Evolutionary conservation across 2,888 invertebrate species (phyloP), one percentile per base, ranked within the genome.

Genomic region (Lampropteryx suffumata): DNA sequence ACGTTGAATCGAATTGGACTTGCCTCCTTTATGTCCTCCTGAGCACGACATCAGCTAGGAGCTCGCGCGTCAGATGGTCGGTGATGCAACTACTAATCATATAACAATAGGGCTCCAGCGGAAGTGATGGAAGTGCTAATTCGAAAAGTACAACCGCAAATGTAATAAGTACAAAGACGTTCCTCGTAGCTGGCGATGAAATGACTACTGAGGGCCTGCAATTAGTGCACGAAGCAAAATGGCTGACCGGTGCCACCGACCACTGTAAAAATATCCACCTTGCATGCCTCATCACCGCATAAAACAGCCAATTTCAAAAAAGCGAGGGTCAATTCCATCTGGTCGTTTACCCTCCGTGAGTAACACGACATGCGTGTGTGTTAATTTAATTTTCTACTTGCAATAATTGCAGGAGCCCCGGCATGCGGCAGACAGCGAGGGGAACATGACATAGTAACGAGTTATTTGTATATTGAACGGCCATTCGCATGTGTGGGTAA

Each of bases 311-410:
- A 49, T 57, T 56, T 64, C 42, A 61, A 50, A 61, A 50, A 50
- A 42, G 48, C 33, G 50, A 46, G 61, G 78, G 57, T 73, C 82
- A 62, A 27, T 49, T 28, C 54, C 45, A 46, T 40, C 52, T 84
- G 84, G 86, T 61, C 67, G 57, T 57, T 62, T 63, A 69, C 71
- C 77, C 80, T 79, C 78, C 78, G 77, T 63, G 73, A 64, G 74
- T 76, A 74, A 74, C 76, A 69, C 78, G 75, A 64, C 65, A 73
- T 82, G 84, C 83, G 85, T 84, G 88, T 88, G 84, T 85, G 84
- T 85, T 89, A 89, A 89, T 89, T 89, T 86, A 89, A 89, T 89
- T 89, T 88, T 87, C 86, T 81, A 82, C 61, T 63, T 85, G 83
- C 76, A 79, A 76, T 88, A 85, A 88, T 87, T 87, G 84, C 81